Evolutionary conservation across 2,888 invertebrate species (phyloP).

Genomic region (Sussaba pulchella): DNA sequence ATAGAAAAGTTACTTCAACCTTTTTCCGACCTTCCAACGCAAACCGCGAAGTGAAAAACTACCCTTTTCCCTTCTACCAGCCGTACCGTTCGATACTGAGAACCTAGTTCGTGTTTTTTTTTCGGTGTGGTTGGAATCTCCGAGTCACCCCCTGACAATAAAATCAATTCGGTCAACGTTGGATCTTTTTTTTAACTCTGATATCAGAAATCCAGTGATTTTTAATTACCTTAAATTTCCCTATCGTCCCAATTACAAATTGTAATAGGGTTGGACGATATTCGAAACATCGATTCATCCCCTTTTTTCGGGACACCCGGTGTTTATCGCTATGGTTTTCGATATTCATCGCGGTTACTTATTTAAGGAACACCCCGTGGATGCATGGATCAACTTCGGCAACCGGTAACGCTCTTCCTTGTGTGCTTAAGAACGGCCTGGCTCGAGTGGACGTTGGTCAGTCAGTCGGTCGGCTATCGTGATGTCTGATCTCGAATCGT

Average conservation of each 20-base stretch:
- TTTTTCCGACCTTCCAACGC: not conserved
- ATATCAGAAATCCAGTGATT: not conserved
- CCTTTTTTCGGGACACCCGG: not conserved
- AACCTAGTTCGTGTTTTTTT: not conserved
- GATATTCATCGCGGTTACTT: constrained; percentile 8
- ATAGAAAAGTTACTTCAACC: constrained; percentile 41
- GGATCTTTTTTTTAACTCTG: not conserved
- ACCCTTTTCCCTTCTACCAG: no score
- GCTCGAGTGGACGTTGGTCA: constrained; percentile 57
- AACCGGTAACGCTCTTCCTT: constrained; percentile 52
- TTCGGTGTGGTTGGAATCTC: not conserved
- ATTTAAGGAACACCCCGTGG: constrained; percentile 1
- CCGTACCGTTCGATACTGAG: constrained; percentile 11
- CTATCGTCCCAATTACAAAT: not conserved
- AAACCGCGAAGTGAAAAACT: constrained; percentile 10
- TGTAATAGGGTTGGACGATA: not conserved
- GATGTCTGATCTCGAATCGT: constrained; percentile 75
- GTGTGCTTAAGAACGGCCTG: constrained; percentile 54
- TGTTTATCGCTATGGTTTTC: not conserved
- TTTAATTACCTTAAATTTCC: not conserved
- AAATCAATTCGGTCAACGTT: constrained; percentile 24
- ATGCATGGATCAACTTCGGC: constrained; percentile 43
- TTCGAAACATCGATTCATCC: not conserved
- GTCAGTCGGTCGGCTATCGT: constrained; percentile 63
- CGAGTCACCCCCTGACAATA: constrained; percentile 17